Conservation (phyloP, 1,140 invertebrate genomes). For the Centruroides sculpturatus region DNA sequence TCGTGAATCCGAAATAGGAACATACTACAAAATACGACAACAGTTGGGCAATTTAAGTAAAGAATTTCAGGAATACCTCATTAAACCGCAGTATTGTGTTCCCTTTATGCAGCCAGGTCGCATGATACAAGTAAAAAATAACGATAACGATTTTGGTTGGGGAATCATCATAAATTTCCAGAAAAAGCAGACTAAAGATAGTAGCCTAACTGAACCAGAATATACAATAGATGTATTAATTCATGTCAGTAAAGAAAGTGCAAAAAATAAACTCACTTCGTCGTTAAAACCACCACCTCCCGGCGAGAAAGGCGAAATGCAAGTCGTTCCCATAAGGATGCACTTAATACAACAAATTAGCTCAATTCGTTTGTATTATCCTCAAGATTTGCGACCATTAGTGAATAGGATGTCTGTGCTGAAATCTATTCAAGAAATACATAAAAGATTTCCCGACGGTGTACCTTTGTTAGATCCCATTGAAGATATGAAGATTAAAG, state of each 20-base stretch:
- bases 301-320: conserved; percentile 59
- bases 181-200: conserved; percentile 40
- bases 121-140: conserved; percentile 78
- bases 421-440: conserved; percentile 65
- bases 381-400: conserved; percentile 65
- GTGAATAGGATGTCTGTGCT: conserved; percentile 71
- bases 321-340: conserved; percentile 67
- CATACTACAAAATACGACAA: conserved; percentile 70
- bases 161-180: conserved; percentile 88
- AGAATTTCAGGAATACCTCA: conserved; percentile 63
- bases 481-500: conserved; percentile 90
- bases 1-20: conserved; percentile 57
- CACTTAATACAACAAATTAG: conserved; percentile 73
- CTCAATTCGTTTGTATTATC: conserved; percentile 76
- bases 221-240: conserved; percentile 55
- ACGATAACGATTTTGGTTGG: conserved; percentile 84
- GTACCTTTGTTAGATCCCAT: conserved; percentile 83
- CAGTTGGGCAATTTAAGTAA: conserved; percentile 57
- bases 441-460: conserved; percentile 70
- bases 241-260: conserved; percentile 46
- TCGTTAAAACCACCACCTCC: conserved; percentile 22
- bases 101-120: conserved; percentile 90
- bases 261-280: conserved; percentile 31
- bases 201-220: conserved; percentile 24
- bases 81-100: conserved; percentile 71